Evolutionary conservation across 2,797 vertebrate species (phyloP).

Genomic region (Pipistrellus pipistrellus): DNA sequence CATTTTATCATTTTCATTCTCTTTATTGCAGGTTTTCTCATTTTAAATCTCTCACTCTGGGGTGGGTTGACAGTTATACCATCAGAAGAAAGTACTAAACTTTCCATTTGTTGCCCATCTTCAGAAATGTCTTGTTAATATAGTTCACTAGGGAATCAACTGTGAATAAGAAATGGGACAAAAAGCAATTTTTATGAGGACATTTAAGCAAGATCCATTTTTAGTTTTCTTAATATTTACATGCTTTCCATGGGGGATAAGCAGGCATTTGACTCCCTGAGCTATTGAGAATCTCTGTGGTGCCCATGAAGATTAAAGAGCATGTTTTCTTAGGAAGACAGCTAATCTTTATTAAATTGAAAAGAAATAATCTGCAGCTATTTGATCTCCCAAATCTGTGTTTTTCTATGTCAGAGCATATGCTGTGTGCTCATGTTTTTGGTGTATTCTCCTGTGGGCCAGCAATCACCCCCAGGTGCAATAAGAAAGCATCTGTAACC

Average conservation of each 20-base stretch:
- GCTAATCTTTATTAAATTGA: slow-evolving; percentile 74
- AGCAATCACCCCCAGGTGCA: not conserved
- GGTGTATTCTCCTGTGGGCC: not conserved
- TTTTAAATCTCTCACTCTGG: slow-evolving; percentile 24
- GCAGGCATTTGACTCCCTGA: slow-evolving; percentile 34
- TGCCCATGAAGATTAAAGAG: slow-evolving; percentile 72
- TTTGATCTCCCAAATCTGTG: slow-evolving; percentile 59
- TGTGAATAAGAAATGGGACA: slow-evolving; percentile 54
- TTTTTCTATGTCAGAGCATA: not conserved
- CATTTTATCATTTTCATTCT: not conserved
- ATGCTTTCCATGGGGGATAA: slow-evolving; percentile 59
- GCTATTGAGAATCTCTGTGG: slow-evolving; percentile 56
- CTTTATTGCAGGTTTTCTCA: slow-evolving; percentile 56
- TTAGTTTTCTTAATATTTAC: slow-evolving; percentile 71
- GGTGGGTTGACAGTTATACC: slow-evolving; percentile 52
- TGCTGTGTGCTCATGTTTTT: not conserved
- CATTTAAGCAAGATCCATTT: slow-evolving; percentile 74
- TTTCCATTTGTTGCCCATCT: not conserved
- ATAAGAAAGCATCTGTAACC: slow-evolving; percentile 41
- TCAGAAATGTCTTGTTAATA: slow-evolving; percentile 68
- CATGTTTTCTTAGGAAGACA: slow-evolving; percentile 59
- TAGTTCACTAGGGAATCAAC: slow-evolving; percentile 66
- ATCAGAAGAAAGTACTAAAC: slow-evolving; percentile 49
- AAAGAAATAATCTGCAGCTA: not conserved
- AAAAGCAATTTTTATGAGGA: slow-evolving; percentile 72